Base-by-base conservation (phyloP, 2,113 vertebrate species). In the Bettongia penicillata region DNA sequence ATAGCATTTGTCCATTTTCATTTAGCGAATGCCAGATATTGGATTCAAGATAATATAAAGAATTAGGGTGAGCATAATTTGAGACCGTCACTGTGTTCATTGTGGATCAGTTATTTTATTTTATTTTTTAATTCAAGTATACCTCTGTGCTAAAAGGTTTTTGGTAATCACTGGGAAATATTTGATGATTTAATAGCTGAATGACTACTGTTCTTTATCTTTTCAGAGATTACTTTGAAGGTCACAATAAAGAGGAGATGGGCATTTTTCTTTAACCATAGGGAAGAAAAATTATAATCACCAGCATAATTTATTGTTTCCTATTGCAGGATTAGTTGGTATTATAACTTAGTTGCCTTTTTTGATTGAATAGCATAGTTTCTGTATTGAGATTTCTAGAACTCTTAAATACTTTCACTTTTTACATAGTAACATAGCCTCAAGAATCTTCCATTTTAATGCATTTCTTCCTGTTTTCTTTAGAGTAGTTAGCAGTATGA, bases 381-480 rank as follows among this genome's bases (percentile, higher is more conserved):
- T n/a, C 93, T 93, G 24, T 23, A 28, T 51, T 93, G 57, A 28
- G 57, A 51, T 91, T 84, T 26, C 3, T 89, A 77, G 25, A 43
- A 12, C 89, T 94, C 96, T 93, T 93, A 47, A 91, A 89, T 95
- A 95, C 16, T 93, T 96, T 95, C 8, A 89, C 47, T 26, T 53
- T 93, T 84, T 84, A 84, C 68, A 43, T 8, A 22, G 61, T 97
- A 91, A 55, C 49, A 16, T 12, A 91, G n/a, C 95, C 90, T 95
- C 43, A 47, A 24, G 91, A 95, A 96, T 90, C 25, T 68, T 95
- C 37, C n/a, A 48, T 23, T 93, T 92, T 95, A 68, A 47, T 77
- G 51, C 51, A n/a, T 84, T 96, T 95, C 93, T 96, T 52, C 23
- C 28, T 92, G 23, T 93, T 95, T 49, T 91, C 24, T 91, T 90